These are phyloP conservation scores for Oryzias melastigma DNA, from an alignment of 2,113 vertebrate genomes.

Conservation along the genomic window DNA sequence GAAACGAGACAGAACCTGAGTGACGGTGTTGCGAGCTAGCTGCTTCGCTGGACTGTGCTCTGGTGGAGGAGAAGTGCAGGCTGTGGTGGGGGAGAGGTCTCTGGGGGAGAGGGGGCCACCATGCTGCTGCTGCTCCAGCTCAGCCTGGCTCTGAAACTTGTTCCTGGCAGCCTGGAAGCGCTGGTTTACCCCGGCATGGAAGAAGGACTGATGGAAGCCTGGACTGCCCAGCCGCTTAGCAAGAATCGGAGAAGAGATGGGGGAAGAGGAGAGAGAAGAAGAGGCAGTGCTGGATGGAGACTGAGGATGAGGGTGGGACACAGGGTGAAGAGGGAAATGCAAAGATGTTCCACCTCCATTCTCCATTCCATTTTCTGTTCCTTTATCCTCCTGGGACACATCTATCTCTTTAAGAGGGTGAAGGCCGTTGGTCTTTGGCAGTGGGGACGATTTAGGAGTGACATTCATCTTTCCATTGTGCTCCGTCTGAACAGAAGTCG, in stretches of 20 bases:
- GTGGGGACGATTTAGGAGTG: slow-evolving; percentile 41
- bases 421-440: slow-evolving; percentile 85
- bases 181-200: slow-evolving; percentile 94
- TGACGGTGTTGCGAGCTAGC: slow-evolving; percentile 94
- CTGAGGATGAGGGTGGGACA: slow-evolving; percentile 58
- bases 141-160: slow-evolving; percentile 93
- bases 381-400: slow-evolving; percentile 37
- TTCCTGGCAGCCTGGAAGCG: slow-evolving; percentile 94
- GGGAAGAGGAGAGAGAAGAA: slow-evolving; percentile 92
- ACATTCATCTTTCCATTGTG: slow-evolving; percentile 62
- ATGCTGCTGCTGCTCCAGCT: slow-evolving; percentile 82
- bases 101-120: slow-evolving; percentile 77
- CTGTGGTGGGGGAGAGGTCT: slow-evolving; percentile 89
- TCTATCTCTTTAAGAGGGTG: slow-evolving; percentile 67
- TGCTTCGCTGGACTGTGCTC: slow-evolving; percentile 91
- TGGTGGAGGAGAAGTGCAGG: slow-evolving; percentile 61
- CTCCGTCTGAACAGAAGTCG: slow-evolving; percentile 83
- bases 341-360: slow-evolving; percentile 71
- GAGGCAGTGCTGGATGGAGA: slow-evolving; percentile 89
- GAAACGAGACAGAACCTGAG: slow-evolving; percentile 96
- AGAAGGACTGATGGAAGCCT: slow-evolving; percentile 87
- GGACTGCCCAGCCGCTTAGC: slow-evolving; percentile 84
- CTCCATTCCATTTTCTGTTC: slow-evolving; percentile 74
- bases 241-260: slow-evolving; percentile 91
- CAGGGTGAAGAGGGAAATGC: slow-evolving; percentile 65